phyloP scores from a whole-genome alignment of 2,888 invertebrate species.

The Argyra leucocephala region DNA sequence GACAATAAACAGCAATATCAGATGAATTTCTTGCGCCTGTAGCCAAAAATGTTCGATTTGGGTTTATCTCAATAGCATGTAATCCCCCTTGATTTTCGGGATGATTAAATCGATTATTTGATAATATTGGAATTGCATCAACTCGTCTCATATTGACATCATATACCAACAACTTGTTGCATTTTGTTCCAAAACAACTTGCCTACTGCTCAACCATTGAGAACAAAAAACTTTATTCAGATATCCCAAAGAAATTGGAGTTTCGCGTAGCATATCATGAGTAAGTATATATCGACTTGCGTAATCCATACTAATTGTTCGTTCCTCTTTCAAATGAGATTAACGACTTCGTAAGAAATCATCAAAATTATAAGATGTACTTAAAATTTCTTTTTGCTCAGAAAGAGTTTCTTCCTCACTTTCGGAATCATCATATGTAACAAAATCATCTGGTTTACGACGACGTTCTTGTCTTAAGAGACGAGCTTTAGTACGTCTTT shows the following conservation, averaged over 20 bases:
- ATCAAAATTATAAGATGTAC: conserved; percentile 75
- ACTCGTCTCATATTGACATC: conserved; percentile 78
- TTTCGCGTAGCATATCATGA: conserved; percentile 80
- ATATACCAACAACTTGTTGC: conserved; percentile 91
- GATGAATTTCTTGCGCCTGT: conserved; percentile 88
- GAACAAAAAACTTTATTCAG: conserved; percentile 93
- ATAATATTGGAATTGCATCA: conserved; percentile 79
- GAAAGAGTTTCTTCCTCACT: conserved; percentile 72
- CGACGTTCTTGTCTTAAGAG: conserved; percentile 56
- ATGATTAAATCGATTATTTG: conserved; percentile 51
- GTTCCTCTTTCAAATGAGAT: conserved; percentile 56
- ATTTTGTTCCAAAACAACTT: conserved; percentile 96
- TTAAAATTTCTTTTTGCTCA: conserved; percentile 61
- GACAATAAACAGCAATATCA: conserved; percentile 74
- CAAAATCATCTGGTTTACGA: conserved; percentile 78
- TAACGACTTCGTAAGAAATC: conserved; percentile 75
- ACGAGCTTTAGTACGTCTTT: conserved; percentile 55
- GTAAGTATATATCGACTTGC: conserved; percentile 81
- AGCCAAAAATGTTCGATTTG: conserved; percentile 78
- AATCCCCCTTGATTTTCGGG: conserved; percentile 67
- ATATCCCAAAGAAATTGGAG: conserved; percentile 69
- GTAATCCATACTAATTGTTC: conserved; percentile 65
- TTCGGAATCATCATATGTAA: conserved; percentile 79
- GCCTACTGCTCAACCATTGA: conserved; percentile 88
- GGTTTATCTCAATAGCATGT: conserved; percentile 88